Evolutionary conservation across 2,888 invertebrate genomes (phyloP).

Genomic region (Synanthedon tipuliformis): DNA sequence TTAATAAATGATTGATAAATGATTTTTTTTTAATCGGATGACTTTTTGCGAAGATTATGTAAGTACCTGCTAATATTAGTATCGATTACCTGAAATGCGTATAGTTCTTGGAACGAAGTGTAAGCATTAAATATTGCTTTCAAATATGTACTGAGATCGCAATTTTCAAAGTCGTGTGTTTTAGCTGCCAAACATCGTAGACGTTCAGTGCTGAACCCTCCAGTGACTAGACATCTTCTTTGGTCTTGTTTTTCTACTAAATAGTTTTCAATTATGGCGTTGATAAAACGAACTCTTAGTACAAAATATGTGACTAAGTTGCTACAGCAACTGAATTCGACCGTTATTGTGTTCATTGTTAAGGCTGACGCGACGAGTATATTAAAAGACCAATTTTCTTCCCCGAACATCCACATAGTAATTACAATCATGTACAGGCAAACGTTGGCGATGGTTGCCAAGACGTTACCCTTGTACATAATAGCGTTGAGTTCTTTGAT

Average conservation of each 20-base stretch:
- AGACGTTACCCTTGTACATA: no score
- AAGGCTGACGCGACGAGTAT: no score
- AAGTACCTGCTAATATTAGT: no score
- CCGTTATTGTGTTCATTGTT: slow-evolving; percentile 10
- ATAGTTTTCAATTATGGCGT: slow-evolving; percentile 21
- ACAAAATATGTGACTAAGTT: slow-evolving; percentile 29
- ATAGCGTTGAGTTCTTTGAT: no score
- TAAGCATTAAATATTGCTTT: slow-evolving; percentile 17
- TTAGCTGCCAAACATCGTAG: background rate
- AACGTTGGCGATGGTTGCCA: no score
- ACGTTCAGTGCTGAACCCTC: background rate
- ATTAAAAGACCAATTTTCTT: no score
- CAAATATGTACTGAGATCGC: slow-evolving; percentile 16
- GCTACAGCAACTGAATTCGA: slow-evolving; percentile 23
- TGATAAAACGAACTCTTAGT: slow-evolving; percentile 28
- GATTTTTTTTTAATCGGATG: no score
- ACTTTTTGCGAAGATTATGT: no score
- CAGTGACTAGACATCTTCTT: background rate
- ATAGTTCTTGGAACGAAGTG: slow-evolving; percentile 14
- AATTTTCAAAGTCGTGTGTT: slow-evolving; percentile 1
- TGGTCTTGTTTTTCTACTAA: background rate
- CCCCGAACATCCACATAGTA: no score
- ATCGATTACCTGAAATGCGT: slow-evolving; percentile 14
- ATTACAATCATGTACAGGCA: no score
- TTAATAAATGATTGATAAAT: no score